Evolutionary conservation across 2,113 vertebrate genomes (phyloP).

Genomic region (Epinephelus lanceolatus): DNA sequence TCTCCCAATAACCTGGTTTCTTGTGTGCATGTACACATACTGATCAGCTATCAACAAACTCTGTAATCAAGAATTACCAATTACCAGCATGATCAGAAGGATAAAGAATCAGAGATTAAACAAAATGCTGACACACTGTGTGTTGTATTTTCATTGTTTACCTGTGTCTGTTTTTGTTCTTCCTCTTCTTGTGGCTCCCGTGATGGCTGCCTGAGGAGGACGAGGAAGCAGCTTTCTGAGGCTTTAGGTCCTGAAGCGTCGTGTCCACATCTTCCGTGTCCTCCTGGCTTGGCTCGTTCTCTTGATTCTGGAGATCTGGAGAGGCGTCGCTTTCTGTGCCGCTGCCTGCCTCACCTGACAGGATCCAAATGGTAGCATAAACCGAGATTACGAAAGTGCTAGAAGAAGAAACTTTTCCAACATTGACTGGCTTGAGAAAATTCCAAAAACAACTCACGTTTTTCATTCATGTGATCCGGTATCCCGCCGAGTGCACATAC

Average conservation of each 20-base stretch:
- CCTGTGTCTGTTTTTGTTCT: conserved; percentile 99
- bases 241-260: conserved; percentile 94
- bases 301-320: conserved; percentile 98
- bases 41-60: background rate
- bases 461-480: conserved; percentile 97
- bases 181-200: conserved; percentile 98
- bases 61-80: background rate
- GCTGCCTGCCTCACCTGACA: conserved; percentile 93
- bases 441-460: conserved; percentile 87
- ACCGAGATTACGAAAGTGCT: background rate
- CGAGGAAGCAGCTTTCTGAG: conserved; percentile 96
- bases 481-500: conserved; percentile 96
- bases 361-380: background rate
- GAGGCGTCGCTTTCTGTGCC: conserved; percentile 97
- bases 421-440: background rate
- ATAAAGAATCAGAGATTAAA: background rate
- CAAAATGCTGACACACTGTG: background rate
- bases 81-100: background rate
- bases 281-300: conserved; percentile 96
- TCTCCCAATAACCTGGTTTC: background rate
- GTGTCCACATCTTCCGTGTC: conserved; percentile 95
- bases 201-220: conserved; percentile 96
- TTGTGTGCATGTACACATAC: background rate
- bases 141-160: conserved; percentile 58
- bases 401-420: background rate